Base-by-base conservation (phyloP, 1,140 invertebrate species). In the Lepidostoma basale region DNA sequence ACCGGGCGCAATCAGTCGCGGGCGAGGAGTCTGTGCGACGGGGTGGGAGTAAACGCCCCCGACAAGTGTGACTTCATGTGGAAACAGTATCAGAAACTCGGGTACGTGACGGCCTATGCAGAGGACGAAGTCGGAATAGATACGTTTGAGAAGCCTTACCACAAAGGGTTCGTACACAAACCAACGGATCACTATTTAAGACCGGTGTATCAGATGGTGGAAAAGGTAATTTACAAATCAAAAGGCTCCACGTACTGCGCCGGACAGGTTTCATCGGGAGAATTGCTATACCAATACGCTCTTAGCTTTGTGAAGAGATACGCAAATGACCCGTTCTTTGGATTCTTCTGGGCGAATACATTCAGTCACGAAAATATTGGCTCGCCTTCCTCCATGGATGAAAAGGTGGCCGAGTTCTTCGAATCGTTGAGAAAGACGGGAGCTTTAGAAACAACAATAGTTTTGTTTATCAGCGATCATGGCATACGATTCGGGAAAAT, bases 381-480 rank as follows among this genome's bases (percentile, higher is more conserved):
- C 70, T 81, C 81, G 0, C 81, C 86, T 0, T 83, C 83, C 1
- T 77, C 83, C 4, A 84, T 89, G 75, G 89, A 92, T 69, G 67
- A 74, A 0, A 77, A 81, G 36, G 72, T 88, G 3, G 68, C 78
- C 0, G 54, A 74, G 2, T 88, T 85, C 60, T 80, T 90, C 14
- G 69, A 81, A 40, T 76, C 79, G 3, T 67, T 89, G 3, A 76
- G 82, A 6, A 64, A 76, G 0, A 76, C 75, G 3, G 82, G 81
- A 0, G 72, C 84, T 0, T 70, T 87, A 59, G 84, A 89, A 30
- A 87, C 88, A 56, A 85, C 87, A 0, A 79, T 85, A 40, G 74
- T 96, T 0, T 79, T 94, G 1, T 88, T 95, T 26, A 81, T 94
- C 65, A 93, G 92, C 74, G 95, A 97, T 75, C 94, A 96, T 77